Percentiles rank a stretch among this genome's conserved stretches.
These are phyloP conservation scores for Odontocolon sp. DNA, from an alignment of 2,888 invertebrate genomes.

Conservation along the genomic window DNA sequence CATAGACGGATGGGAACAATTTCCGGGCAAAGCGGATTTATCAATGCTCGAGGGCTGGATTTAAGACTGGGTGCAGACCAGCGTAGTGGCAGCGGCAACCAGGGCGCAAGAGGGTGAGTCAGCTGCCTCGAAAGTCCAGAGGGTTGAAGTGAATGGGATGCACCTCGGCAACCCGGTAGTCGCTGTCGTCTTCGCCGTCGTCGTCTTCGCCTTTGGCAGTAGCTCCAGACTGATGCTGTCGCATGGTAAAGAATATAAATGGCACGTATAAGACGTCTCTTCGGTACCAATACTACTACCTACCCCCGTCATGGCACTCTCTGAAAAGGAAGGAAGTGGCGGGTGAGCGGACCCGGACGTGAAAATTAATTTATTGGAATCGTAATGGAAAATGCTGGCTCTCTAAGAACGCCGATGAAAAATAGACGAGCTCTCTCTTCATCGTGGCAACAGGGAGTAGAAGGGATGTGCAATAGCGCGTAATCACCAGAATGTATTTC, in stretches of 20 bases:
- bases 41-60: constrained; percentile 74
- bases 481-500: constrained; percentile 64
- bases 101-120: constrained; percentile 43
- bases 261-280: constrained; percentile 69
- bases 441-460: not conserved
- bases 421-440: constrained; percentile 56
- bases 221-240: constrained; percentile 68
- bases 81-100: constrained; percentile 42
- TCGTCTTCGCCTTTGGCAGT: constrained; percentile 30
- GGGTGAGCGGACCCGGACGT: constrained; percentile 61
- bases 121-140: constrained; percentile 50
- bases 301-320: constrained; percentile 21
- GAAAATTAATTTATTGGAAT: constrained; percentile 75
- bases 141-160: constrained; percentile 57
- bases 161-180: constrained; percentile 67
- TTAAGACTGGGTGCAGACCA: constrained; percentile 69
- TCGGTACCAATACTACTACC: constrained; percentile 33
- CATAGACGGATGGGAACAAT: constrained; percentile 75
- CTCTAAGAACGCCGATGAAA: constrained; percentile 65
- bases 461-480: constrained; percentile 19
- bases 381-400: constrained; percentile 72
- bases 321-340: constrained; percentile 57
- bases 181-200: constrained; percentile 20
- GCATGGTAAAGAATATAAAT: constrained; percentile 73
- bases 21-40: constrained; percentile 75